Evolutionary conservation across 2,113 vertebrate genomes (phyloP).

Genomic region (Ptilorrhoa leucosticta): DNA sequence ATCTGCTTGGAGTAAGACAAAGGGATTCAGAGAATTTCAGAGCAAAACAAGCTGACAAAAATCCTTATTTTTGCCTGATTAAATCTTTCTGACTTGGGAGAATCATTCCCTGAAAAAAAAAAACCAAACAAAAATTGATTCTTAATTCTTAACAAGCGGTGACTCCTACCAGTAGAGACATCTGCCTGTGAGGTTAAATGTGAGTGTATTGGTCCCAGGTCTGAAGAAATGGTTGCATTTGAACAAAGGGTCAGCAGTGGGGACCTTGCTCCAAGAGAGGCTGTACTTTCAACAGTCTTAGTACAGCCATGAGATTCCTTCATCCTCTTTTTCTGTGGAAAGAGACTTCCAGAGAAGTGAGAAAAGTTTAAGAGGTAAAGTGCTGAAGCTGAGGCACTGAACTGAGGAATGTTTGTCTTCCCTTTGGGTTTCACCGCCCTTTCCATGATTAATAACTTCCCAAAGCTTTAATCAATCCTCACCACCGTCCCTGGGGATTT

Average conservation of each 20-base stretch:
- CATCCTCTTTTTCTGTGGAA: background rate
- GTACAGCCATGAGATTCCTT: background rate
- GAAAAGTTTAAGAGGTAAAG: background rate
- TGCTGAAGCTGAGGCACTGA: background rate
- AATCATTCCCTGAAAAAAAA: background rate
- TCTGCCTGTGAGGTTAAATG: background rate
- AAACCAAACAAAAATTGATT: background rate
- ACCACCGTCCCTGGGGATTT: background rate
- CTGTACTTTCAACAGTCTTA: background rate
- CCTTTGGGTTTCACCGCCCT: background rate
- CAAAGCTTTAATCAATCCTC: background rate
- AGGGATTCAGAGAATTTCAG: background rate
- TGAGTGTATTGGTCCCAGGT: background rate
- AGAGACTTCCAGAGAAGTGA: background rate
- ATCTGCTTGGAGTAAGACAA: background rate
- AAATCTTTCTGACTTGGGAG: background rate
- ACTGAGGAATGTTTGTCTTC: background rate
- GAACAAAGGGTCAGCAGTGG: background rate
- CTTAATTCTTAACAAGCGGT: background rate
- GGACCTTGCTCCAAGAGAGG: background rate
- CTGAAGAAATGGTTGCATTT: background rate
- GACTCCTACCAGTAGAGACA: background rate
- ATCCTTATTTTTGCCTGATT: background rate
- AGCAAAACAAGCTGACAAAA: background rate
- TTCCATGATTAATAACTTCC: background rate